A percentile compares a stretch with the other conserved stretches of the same genome.
Evolutionary conservation across 2,113 vertebrate species (phyloP).

Genomic region (Chamaetylas fuelleborni): DNA sequence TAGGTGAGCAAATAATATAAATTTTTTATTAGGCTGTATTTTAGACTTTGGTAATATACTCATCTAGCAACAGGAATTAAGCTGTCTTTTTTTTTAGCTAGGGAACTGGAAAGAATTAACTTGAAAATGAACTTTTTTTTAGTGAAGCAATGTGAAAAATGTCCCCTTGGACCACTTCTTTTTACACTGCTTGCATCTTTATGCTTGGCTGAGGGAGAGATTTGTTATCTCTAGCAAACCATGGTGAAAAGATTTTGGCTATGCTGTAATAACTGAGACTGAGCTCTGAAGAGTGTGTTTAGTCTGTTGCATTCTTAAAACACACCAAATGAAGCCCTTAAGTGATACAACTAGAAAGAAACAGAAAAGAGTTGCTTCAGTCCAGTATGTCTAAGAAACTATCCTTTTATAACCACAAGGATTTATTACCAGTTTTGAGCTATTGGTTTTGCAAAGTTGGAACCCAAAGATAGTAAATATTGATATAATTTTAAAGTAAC

Average conservation of each 20-base stretch:
- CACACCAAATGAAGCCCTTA: neutral
- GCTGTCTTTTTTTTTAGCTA: neutral
- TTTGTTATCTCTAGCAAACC: conserved; percentile 4
- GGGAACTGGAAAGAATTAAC: neutral
- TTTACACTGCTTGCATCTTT: neutral
- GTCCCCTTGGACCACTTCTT: neutral
- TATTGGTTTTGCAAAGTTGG: neutral
- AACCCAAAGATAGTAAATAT: neutral
- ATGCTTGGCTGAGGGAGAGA: neutral
- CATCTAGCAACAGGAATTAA: neutral
- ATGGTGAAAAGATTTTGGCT: neutral
- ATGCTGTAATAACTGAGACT: neutral
- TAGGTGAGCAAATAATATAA: neutral
- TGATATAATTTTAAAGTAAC: neutral
- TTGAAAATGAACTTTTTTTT: neutral
- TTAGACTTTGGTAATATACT: neutral
- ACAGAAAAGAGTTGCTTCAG: neutral
- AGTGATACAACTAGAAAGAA: neutral
- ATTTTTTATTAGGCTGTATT: neutral
- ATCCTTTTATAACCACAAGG: neutral
- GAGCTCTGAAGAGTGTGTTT: neutral
- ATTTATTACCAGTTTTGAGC: neutral
- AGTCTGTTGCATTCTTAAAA: neutral
- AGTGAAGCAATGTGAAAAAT: neutral
- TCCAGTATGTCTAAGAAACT: neutral